Base-by-base conservation (phyloP, 2,888 invertebrate species). In the Plemyria rubiginata region DNA sequence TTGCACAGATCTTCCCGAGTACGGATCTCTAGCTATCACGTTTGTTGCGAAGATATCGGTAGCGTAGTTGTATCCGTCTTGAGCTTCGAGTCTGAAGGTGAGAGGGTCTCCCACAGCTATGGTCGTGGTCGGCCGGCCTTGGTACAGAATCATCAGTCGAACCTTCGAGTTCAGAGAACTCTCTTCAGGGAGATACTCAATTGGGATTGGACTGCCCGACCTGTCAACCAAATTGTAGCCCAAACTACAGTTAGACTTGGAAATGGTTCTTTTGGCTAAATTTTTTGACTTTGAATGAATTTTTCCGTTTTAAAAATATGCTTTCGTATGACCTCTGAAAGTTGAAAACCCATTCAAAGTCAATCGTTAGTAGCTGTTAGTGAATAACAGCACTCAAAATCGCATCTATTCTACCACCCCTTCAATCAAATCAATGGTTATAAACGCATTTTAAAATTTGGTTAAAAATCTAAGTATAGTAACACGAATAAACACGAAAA, bases 21-120 rank as follows among this genome's bases (percentile, higher is more conserved):
- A 98, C 0, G 98, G 98, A 94, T 98, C 98, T 77, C 98, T 94
- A 0, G 98, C 98, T 11, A 98, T 96, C 1, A 98, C 98, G 85
- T 98, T 98, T 0, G 97, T 98, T 0, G 98, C 98, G 80, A 98
- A 98, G 70, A 98, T 98, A 77, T 98, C 98, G 0, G 96, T 96
- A 0, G 95, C 95, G 74, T 97, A 97, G 80, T 96, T 97, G 76
- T 97, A 97, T 66, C 98, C 97, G 76, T 97, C 97, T 85, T 97
- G 96, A 0, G 98, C 96, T 88, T 98, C 98, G 53, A 98, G 86
- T 66, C 97, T 94, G 93, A 98, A 98, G 8, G 98, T 98, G 8
- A 98, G 83, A 0, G 98, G 98, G 87, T 98, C 98, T 0, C 98
- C 98, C 2, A 98, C 98, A 7, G 98, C 98, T 50, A 98, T 98